A percentile compares a stretch with the other conserved stretches of the same genome.
Evolutionary conservation across 2,113 vertebrate genomes (phyloP).

Genomic region (Chamaetylas fuelleborni): DNA sequence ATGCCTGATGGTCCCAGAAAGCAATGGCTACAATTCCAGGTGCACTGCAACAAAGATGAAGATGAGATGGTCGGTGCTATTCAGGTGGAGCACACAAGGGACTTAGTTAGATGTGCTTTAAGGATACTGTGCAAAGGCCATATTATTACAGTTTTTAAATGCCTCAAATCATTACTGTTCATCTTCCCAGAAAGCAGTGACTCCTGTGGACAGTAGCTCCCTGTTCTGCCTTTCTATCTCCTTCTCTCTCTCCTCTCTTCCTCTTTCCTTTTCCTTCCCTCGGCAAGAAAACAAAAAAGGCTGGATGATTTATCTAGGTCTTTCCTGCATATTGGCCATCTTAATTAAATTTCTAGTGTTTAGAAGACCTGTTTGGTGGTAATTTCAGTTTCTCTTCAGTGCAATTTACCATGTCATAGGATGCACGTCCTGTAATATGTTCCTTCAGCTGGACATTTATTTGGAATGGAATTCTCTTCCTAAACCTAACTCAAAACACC

Average conservation of each 20-base stretch:
- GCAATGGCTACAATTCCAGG: not conserved
- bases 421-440: not conserved
- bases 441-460: not conserved
- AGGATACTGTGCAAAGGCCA: not conserved
- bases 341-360: not conserved
- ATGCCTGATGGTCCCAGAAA: not conserved
- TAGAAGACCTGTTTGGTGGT: not conserved
- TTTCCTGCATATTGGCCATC: not conserved
- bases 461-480: not conserved
- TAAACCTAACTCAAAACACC: not conserved
- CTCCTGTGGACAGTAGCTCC: not conserved
- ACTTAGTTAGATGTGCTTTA: not conserved
- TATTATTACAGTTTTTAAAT: not conserved
- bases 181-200: not conserved
- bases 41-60: not conserved
- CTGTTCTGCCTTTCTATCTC: not conserved
- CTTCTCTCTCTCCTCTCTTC: not conserved
- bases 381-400: not conserved
- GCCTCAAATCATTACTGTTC: not conserved
- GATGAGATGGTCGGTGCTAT: not conserved
- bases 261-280: not conserved
- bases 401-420: not conserved
- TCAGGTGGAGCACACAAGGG: not conserved
- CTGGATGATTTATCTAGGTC: not conserved
- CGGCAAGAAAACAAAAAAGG: not conserved